phyloP scores from a whole-genome alignment of 2,888 invertebrate species.

The Hirtodrosophila trivittata region DNA sequence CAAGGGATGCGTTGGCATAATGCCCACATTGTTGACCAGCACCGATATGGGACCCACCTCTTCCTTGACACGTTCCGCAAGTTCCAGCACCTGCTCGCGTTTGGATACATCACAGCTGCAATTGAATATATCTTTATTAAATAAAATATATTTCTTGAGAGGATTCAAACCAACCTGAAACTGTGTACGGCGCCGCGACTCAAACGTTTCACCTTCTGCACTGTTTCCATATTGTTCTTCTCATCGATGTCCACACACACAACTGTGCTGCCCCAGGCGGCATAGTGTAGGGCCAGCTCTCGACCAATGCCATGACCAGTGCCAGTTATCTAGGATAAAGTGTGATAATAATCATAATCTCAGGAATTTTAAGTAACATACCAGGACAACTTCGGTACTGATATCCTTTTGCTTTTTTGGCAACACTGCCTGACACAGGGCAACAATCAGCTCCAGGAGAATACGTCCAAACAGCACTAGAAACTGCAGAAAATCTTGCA shows the following conservation, averaged over 20 bases:
- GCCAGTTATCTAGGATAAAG: constrained; percentile 89
- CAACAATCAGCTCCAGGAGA: constrained; percentile 65
- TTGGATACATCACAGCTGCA: constrained; percentile 91
- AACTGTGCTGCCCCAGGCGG: constrained; percentile 88
- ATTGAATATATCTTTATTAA: background rate
- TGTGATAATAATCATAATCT: background rate
- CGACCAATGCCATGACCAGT: constrained; percentile 93
- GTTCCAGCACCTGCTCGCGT: constrained; percentile 87
- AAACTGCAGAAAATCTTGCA: constrained; percentile 79
- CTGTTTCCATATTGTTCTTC: constrained; percentile 88
- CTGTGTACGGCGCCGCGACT: constrained; percentile 81
- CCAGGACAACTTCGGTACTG: constrained; percentile 90
- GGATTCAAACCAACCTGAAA: constrained; percentile 83
- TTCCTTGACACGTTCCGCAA: constrained; percentile 87
- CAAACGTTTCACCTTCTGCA: constrained; percentile 84
- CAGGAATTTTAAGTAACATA: constrained; percentile 83
- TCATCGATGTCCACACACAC: constrained; percentile 92
- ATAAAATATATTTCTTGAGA: background rate
- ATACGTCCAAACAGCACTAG: constrained; percentile 68
- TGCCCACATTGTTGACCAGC: constrained; percentile 93
- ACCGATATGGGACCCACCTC: constrained; percentile 92
- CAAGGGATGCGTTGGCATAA: constrained; percentile 91
- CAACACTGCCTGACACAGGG: constrained; percentile 53
- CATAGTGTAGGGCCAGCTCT: constrained; percentile 90
- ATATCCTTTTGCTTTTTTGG: constrained; percentile 87